phyloP scores from a whole-genome alignment of 2,888 invertebrate species.

The Pterobdella sp. region DNA sequence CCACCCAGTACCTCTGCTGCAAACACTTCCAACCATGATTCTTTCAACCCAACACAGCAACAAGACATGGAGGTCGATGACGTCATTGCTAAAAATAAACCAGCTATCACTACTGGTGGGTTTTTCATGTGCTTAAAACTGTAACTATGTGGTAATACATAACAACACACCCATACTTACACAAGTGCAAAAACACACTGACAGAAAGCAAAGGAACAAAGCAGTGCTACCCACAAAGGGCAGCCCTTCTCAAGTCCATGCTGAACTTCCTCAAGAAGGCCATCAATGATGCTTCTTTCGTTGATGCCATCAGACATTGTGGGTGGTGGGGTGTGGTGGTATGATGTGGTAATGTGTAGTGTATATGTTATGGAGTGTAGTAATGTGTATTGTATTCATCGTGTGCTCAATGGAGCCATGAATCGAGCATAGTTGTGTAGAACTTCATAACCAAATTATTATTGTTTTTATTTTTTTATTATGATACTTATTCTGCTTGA shows the following conservation, averaged over 20 bases:
- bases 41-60: not conserved
- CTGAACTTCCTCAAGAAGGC: conserved; percentile 80
- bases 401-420: not conserved
- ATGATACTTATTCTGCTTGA: not conserved
- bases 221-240: conserved; percentile 69
- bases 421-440: not conserved
- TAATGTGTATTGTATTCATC: too few species aligned
- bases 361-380: too few species aligned
- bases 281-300: conserved; percentile 65
- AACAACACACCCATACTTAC: not conserved
- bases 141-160: not conserved
- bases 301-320: conserved; percentile 68
- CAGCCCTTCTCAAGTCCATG: conserved; percentile 77
- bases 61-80: conserved; percentile 2
- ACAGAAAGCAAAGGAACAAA: not conserved
- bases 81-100: not conserved
- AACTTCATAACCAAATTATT: not conserved
- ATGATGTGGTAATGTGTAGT: too few species aligned
- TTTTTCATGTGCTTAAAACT: not conserved
- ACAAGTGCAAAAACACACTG: not conserved
- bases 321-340: too few species aligned
- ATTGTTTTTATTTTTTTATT: not conserved
- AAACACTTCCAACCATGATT: not conserved
- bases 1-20: not conserved
- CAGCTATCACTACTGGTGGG: not conserved